Percentiles rank a stretch among this genome's conserved stretches.
phyloP scores from a whole-genome alignment of 2,888 invertebrate species.

The Sepioteuthis lessoniana region DNA sequence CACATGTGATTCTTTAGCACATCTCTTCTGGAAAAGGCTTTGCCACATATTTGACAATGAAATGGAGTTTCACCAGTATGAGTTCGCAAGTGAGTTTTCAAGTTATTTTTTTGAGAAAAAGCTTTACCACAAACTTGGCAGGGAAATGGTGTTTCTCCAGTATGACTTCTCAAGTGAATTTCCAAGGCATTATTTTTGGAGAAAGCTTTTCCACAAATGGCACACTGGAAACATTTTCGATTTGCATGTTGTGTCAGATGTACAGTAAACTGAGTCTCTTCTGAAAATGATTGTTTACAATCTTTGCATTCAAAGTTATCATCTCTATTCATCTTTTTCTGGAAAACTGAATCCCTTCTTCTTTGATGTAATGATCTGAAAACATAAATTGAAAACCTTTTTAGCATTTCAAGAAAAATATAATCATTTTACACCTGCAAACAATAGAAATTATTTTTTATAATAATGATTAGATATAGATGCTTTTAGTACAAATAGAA shows the following conservation, averaged over 20 bases:
- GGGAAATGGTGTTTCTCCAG: background rate
- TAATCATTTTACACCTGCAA: background rate
- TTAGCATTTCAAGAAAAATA: background rate
- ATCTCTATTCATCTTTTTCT: background rate
- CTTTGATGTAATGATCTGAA: background rate
- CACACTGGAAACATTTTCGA: background rate
- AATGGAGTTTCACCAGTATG: constrained; percentile 40
- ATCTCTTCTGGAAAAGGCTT: background rate
- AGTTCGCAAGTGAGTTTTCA: constrained; percentile 24
- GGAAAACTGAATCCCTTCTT: background rate
- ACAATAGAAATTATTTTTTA: no score
- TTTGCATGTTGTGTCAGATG: background rate
- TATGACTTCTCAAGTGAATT: background rate
- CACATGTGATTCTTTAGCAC: background rate
- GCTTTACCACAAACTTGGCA: background rate
- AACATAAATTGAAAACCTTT: background rate
- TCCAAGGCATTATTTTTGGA: background rate
- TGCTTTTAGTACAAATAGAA: no score
- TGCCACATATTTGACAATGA: constrained; percentile 18
- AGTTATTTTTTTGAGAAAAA: background rate
- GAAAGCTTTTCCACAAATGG: constrained; percentile 18
- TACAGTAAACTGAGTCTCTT: background rate
- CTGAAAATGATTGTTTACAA: background rate
- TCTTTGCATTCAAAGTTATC: background rate
- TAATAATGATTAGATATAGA: no score